Conservation (phyloP, 2,888 invertebrate species). For the Oscheius sp. region DNA sequence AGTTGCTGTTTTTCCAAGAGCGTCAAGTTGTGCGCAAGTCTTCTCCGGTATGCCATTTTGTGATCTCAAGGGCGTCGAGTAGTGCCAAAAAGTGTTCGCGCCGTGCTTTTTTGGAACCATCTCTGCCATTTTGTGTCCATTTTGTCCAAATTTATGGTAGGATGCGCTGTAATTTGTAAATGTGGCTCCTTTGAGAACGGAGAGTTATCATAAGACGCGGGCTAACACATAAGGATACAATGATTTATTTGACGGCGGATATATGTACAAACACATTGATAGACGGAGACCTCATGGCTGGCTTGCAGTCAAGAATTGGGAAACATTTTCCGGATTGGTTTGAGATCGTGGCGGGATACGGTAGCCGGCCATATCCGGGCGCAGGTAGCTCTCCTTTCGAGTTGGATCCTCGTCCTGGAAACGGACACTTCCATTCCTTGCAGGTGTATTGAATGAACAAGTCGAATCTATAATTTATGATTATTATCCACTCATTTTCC, state of each 20-base stretch:
- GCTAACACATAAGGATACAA: neutral
- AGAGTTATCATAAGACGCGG: too few relatives aligned
- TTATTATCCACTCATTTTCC: neutral
- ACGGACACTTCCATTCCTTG: slow-evolving; percentile 10
- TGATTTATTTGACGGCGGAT: neutral
- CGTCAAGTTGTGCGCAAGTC: too few relatives aligned
- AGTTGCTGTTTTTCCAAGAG: too few relatives aligned
- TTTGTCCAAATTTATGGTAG: too few relatives aligned
- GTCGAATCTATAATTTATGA: slow-evolving; percentile 7
- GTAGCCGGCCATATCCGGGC: neutral
- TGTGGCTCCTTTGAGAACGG: too few relatives aligned
- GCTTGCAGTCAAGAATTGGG: neutral
- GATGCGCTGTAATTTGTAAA: too few relatives aligned
- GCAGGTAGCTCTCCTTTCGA: slow-evolving; percentile 4
- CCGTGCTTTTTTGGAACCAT: too few relatives aligned
- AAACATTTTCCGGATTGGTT: slow-evolving; percentile 9
- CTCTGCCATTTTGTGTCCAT: too few relatives aligned
- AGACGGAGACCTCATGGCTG: neutral
- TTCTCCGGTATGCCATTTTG: too few relatives aligned
- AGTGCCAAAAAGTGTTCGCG: too few relatives aligned
- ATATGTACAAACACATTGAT: neutral
- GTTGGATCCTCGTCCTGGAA: slow-evolving; percentile 1
- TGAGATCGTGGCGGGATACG: slow-evolving; percentile 10
- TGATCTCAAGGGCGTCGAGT: too few relatives aligned
- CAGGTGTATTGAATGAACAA: neutral